Conservation (phyloP, 2,797 vertebrate species). For the Schizopygopsis pylzovi region DNA sequence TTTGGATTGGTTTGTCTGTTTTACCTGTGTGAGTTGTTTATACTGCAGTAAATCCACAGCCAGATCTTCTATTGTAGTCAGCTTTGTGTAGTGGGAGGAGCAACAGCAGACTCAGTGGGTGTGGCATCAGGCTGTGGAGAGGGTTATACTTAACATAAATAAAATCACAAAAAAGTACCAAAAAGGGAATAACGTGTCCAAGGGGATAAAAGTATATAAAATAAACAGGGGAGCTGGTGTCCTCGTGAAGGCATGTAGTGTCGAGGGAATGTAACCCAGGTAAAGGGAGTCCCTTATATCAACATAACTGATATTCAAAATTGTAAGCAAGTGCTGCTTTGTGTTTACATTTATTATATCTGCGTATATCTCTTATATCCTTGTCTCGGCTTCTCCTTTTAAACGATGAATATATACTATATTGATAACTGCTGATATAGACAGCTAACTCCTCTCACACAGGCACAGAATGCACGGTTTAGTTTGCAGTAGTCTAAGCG, state of each 20-base stretch:
- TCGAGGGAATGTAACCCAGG: neutral
- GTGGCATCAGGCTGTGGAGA: neutral
- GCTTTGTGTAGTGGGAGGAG: slow-evolving; percentile 5
- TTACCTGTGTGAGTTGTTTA: neutral
- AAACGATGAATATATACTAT: too few relatives aligned
- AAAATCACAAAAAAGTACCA: neutral
- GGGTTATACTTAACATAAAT: neutral
- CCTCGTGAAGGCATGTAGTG: neutral
- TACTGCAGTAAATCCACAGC: neutral
- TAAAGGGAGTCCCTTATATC: too few relatives aligned
- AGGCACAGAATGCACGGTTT: neutral
- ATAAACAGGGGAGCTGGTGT: neutral
- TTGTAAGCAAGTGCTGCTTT: too few relatives aligned
- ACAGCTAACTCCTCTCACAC: too few relatives aligned
- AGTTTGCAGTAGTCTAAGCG: too few relatives aligned
- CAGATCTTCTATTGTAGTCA: neutral
- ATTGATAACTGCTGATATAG: too few relatives aligned
- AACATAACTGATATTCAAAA: too few relatives aligned
- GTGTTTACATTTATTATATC: too few relatives aligned
- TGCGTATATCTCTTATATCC: too few relatives aligned
- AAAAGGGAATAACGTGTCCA: neutral
- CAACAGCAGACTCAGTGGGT: neutral
- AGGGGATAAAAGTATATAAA: neutral
- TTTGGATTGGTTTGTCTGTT: neutral
- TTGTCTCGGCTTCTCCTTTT: too few relatives aligned